phyloP scores from a whole-genome alignment of 2,113 vertebrate species.

The Chaetodon trifascialis region DNA sequence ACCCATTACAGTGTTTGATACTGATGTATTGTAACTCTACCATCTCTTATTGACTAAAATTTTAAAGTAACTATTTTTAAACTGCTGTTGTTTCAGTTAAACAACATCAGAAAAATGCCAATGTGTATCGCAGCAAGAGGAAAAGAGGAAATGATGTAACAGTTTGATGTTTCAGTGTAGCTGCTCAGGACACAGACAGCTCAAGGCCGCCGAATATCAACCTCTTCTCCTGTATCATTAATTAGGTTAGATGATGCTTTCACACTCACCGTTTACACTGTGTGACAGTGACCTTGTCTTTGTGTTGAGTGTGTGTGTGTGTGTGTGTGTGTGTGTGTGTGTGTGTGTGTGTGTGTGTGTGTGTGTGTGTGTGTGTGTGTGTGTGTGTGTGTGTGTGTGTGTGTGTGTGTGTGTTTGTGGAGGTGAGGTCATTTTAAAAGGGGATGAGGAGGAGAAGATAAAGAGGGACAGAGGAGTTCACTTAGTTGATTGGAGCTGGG shows the following conservation, averaged over 20 bases:
- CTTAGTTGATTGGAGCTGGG: slow-evolving; percentile 58
- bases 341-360: slow-evolving; percentile 22
- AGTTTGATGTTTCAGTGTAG: slow-evolving; percentile 21
- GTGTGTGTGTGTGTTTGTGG: slow-evolving; percentile 20
- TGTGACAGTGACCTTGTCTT: slow-evolving; percentile 39
- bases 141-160: slow-evolving; percentile 52
- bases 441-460: slow-evolving; percentile 38
- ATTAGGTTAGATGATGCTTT: slow-evolving; percentile 46
- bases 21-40: not conserved
- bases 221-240: slow-evolving; percentile 44
- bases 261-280: slow-evolving; percentile 25
- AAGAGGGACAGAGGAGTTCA: slow-evolving; percentile 33
- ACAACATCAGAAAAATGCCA: not conserved
- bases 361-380: not conserved
- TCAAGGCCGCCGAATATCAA: slow-evolving; percentile 48
- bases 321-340: slow-evolving; percentile 10
- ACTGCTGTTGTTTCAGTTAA: not conserved
- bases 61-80: not conserved
- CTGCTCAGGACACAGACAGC: slow-evolving; percentile 12
- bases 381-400: slow-evolving; percentile 12
- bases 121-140: not conserved
- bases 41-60: not conserved
- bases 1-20: not conserved
- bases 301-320: not conserved
- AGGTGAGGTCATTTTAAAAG: slow-evolving; percentile 44